These are phyloP conservation scores for Dorcus hopei DNA, from an alignment of 2,888 invertebrate genomes.

Conservation along the genomic window DNA sequence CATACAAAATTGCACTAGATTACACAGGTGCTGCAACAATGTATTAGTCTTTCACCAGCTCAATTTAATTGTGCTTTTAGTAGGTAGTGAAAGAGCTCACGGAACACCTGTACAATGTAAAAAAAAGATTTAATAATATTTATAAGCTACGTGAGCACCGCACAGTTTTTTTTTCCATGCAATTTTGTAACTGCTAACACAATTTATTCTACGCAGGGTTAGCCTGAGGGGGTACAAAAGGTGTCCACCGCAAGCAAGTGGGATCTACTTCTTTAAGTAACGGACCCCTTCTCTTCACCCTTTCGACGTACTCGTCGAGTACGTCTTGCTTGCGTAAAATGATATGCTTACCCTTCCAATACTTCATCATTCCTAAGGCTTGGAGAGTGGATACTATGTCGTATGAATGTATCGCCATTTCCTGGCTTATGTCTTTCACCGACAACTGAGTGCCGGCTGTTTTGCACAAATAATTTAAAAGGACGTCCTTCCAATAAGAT, in stretches of 20 bases:
- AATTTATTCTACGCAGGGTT: conserved; percentile 42
- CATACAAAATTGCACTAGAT: too few relatives aligned
- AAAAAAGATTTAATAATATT: too few relatives aligned
- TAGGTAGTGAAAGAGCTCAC: too few relatives aligned
- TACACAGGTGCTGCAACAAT: too few relatives aligned
- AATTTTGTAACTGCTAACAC: too few relatives aligned
- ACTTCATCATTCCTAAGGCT: conserved; percentile 95
- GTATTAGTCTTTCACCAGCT: too few relatives aligned
- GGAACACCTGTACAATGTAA: too few relatives aligned
- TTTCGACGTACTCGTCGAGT: conserved; percentile 86
- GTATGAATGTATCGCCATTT: conserved; percentile 94
- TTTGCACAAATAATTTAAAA: conserved; percentile 86
- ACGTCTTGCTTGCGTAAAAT: conserved; percentile 94
- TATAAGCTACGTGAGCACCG: too few relatives aligned
- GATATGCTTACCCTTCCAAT: conserved; percentile 98
- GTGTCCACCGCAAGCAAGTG: conserved; percentile 84
- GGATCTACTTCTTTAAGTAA: conserved; percentile 87
- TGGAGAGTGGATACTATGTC: conserved; percentile 98
- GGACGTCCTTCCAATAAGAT: conserved; percentile 97
- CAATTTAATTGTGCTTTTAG: too few relatives aligned
- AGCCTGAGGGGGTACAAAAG: conserved; percentile 63
- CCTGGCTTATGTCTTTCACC: conserved; percentile 86
- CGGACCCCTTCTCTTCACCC: conserved; percentile 69
- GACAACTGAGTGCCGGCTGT: conserved; percentile 85
- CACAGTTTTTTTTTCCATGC: too few relatives aligned